A percentile compares a stretch with the other conserved stretches of the same genome.
Conservation (phyloP, 2,888 invertebrate genomes). For the Empis stercorea region DNA sequence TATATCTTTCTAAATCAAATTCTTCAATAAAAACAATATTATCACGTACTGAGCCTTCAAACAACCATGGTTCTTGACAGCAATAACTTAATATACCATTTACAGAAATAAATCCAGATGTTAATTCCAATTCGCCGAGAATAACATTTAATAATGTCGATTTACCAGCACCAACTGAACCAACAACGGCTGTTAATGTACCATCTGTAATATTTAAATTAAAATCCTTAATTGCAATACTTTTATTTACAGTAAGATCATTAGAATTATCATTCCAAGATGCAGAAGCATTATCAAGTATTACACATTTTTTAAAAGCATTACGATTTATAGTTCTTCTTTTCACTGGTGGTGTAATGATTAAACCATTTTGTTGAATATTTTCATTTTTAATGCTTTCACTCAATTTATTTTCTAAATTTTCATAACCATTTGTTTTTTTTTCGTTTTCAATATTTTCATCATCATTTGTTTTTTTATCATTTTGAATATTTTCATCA, state of each 20-base stretch:
- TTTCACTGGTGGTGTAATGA: slow-evolving; percentile 12
- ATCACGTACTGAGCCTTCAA: slow-evolving; percentile 68
- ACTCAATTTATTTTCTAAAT: slow-evolving; percentile 17
- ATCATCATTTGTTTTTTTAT: slow-evolving; percentile 18
- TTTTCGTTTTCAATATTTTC: slow-evolving; percentile 15
- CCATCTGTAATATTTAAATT: slow-evolving; percentile 36
- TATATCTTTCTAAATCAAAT: slow-evolving; percentile 44
- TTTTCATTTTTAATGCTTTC: slow-evolving; percentile 16
- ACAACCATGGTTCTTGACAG: slow-evolving; percentile 75
- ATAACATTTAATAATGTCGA: slow-evolving; percentile 59
- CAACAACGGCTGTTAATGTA: slow-evolving; percentile 43
- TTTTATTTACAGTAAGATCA: slow-evolving; percentile 12
- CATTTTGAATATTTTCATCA: slow-evolving; percentile 14
- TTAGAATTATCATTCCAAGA: slow-evolving; percentile 38
- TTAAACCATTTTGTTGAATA: slow-evolving; percentile 5
- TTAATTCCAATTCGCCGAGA: slow-evolving; percentile 53
- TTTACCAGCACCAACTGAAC: slow-evolving; percentile 64
- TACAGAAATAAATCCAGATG: slow-evolving; percentile 44
- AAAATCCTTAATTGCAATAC: slow-evolving; percentile 29
- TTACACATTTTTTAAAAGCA: slow-evolving; percentile 24
- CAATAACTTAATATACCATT: slow-evolving; percentile 60
- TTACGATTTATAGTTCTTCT: slow-evolving; percentile 19
- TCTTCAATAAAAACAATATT: slow-evolving; percentile 80
- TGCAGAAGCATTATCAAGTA: slow-evolving; percentile 38
- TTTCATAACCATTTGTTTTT: slow-evolving; percentile 19